A percentile compares a stretch with the other conserved stretches of the same genome.
Conservation (phyloP, 2,797 vertebrate species). For the Diplodus puntazzo region DNA sequence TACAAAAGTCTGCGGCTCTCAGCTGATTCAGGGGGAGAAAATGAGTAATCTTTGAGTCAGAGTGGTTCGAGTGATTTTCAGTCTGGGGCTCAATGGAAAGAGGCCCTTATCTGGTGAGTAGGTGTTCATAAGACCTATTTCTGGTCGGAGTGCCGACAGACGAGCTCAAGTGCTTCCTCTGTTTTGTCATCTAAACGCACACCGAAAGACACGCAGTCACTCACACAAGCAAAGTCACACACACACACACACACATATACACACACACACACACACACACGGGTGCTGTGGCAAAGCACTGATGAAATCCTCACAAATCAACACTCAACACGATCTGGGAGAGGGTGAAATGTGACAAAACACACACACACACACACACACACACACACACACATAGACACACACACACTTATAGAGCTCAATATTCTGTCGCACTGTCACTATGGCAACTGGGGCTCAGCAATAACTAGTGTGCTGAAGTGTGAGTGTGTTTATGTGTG, state of each 20-base stretch:
- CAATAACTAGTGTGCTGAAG: slow-evolving; percentile 42
- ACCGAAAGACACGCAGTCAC: slow-evolving; percentile 12
- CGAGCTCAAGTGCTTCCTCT: slow-evolving; percentile 76
- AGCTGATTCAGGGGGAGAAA: slow-evolving; percentile 35
- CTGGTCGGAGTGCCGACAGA: slow-evolving; percentile 74
- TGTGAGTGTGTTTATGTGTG: slow-evolving; percentile 46
- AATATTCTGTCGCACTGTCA: slow-evolving; percentile 69
- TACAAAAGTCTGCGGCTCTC: slow-evolving; percentile 26
- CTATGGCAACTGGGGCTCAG: slow-evolving; percentile 73
- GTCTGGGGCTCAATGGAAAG: slow-evolving; percentile 75
- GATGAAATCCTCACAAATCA: slow-evolving; percentile 66
- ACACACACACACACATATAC: slow-evolving; percentile 5
- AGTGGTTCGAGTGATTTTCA: slow-evolving; percentile 64
- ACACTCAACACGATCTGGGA: slow-evolving; percentile 51
- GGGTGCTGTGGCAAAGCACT: slow-evolving; percentile 24
- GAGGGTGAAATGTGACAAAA: slow-evolving; percentile 58
- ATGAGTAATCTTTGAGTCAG: slow-evolving; percentile 67
- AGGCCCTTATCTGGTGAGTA: slow-evolving; percentile 76
- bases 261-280: slow-evolving; percentile 25
- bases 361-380: slow-evolving; percentile 9
- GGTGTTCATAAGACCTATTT: slow-evolving; percentile 81
- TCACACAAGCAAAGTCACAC: background rate
- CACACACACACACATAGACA: slow-evolving; percentile 29
- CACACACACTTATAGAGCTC: slow-evolving; percentile 33
- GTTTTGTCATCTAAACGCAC: slow-evolving; percentile 48